Conservation (phyloP, 2,888 invertebrate genomes). For the Spialia ferax region DNA sequence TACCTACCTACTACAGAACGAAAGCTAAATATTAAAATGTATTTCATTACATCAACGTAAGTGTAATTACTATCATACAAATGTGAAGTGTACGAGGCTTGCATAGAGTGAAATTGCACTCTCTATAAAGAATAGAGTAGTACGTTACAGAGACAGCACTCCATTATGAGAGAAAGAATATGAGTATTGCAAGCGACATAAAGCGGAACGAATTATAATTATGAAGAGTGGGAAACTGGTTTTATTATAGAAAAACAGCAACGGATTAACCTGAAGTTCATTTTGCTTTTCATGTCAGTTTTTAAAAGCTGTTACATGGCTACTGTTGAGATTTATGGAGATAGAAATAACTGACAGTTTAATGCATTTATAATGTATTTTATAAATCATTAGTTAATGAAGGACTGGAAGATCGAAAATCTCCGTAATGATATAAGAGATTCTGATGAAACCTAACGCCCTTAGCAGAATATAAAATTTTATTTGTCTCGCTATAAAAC, state of each 20-base stretch:
- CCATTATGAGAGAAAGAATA: background rate
- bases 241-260: background rate
- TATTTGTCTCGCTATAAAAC: no score
- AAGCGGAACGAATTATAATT: conserved; percentile 12
- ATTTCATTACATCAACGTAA: conserved; percentile 1
- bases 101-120: background rate
- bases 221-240: conserved; percentile 4
- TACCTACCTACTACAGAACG: no score
- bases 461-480: no score
- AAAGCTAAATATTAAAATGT: background rate
- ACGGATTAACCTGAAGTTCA: background rate
- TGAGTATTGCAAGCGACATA: conserved; percentile 7
- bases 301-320: background rate
- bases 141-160: conserved; percentile 1
- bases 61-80: background rate
- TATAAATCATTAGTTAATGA: no score
- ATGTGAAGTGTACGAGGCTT: background rate
- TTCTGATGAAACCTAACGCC: no score
- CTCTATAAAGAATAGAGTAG: conserved; percentile 4
- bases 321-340: background rate
- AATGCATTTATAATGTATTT: no score
- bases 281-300: background rate
- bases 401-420: no score
- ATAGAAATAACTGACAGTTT: background rate
- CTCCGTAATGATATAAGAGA: no score